Conservation (phyloP, 2,113 vertebrate species). For the Ursus arctos region DNA sequence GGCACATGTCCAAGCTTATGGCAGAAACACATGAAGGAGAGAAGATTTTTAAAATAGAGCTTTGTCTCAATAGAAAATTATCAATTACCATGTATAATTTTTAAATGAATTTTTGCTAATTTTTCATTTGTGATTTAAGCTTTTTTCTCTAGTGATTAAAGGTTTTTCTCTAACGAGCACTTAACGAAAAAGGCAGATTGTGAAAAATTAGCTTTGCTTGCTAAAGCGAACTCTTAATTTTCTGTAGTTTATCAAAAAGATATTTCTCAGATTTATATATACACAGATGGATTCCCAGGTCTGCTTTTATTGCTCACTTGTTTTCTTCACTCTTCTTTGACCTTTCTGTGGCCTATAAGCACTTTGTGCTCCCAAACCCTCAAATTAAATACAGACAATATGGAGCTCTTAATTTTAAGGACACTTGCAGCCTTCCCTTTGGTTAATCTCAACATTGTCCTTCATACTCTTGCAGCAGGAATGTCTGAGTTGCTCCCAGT, state of each 20-base stretch:
- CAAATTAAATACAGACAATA: not conserved
- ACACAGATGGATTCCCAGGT: constrained; percentile 15
- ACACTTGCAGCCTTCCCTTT: not conserved
- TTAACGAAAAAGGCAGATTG: constrained; percentile 74
- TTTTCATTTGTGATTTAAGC: constrained; percentile 63
- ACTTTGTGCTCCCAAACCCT: not conserved
- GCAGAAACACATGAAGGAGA: constrained; percentile 14
- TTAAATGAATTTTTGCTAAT: constrained; percentile 76
- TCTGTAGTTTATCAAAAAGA: constrained; percentile 38
- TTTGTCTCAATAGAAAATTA: constrained; percentile 37
- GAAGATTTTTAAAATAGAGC: constrained; percentile 24
- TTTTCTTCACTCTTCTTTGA: constrained; percentile 12
- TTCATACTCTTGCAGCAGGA: not conserved
- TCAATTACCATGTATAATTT: constrained; percentile 66
- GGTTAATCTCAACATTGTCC: not conserved
- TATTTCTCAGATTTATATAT: constrained; percentile 45
- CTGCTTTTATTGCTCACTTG: constrained; percentile 38
- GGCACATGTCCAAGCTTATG: constrained; percentile 3
- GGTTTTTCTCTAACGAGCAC: constrained; percentile 43
- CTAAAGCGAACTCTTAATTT: constrained; percentile 61
- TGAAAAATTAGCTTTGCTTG: constrained; percentile 53
- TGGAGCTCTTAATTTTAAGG: constrained; percentile 7
- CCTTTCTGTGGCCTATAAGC: not conserved
- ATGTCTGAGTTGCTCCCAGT: not conserved
- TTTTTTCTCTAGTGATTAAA: constrained; percentile 45